Conservation (phyloP, 2,113 vertebrate species). For the Junco hyemalis region DNA sequence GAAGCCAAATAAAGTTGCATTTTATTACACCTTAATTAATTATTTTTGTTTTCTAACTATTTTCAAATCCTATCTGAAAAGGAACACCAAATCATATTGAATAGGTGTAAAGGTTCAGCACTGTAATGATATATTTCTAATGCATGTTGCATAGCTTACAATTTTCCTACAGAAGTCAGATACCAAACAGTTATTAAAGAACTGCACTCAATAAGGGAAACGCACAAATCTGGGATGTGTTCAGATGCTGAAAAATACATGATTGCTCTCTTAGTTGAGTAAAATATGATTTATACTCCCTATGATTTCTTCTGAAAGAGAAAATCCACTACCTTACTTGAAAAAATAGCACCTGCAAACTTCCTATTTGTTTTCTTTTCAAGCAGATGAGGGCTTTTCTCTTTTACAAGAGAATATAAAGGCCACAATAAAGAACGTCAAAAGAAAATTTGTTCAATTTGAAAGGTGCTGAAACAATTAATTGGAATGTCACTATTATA, state of each 20-base stretch:
- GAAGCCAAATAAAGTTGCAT: not conserved
- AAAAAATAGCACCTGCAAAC: not conserved
- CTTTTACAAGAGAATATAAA: slow-evolving; percentile 4
- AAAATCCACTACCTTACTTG: not conserved
- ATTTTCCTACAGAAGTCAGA: not conserved
- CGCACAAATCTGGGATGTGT: not conserved
- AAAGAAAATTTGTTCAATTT: slow-evolving; percentile 47
- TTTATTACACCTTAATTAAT: not conserved
- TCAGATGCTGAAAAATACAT: not conserved
- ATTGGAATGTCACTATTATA: slow-evolving; percentile 58
- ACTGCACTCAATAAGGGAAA: not conserved
- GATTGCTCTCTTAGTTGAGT: not conserved
- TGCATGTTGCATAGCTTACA: not conserved
- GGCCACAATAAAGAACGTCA: slow-evolving; percentile 10
- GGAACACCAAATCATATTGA: not conserved
- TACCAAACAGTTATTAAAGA: not conserved
- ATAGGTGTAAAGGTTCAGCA: not conserved
- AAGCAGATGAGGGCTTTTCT: not conserved
- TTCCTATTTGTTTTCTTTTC: not conserved
- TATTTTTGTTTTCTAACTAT: not conserved
- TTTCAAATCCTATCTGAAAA: not conserved
- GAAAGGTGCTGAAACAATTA: slow-evolving; percentile 58
- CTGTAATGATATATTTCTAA: not conserved
- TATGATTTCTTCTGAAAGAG: not conserved
- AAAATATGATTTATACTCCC: not conserved